Evolutionary conservation across 2,888 invertebrate genomes (phyloP), one percentile per base, ranked within the genome.

Genomic region (Ochropleura plecta): DNA sequence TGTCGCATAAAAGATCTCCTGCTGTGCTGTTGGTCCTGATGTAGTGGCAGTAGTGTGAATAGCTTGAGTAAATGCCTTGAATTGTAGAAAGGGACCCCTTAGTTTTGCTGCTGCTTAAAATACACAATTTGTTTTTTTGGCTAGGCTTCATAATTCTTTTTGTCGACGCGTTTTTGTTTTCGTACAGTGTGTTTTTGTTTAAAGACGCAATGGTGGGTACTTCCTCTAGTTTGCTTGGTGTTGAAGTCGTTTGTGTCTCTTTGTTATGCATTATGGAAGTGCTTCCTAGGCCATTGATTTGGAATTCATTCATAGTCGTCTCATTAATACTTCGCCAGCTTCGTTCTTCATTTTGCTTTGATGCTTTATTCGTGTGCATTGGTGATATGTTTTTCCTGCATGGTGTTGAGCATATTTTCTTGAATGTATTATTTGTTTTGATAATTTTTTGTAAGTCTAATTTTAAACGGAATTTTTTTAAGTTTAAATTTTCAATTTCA

Each of bases 351-450:
- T n/a, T 57, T 55, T 57, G 65, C 1, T 48, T 57, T n/a, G 16
- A 6, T 3, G 66, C 66, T 66, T 72, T 72, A 48, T 44, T 51
- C 5, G 59, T 65, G 4, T 10, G 42, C 9, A 20, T n/a, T 9
- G 66, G 30, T 51, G 60, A 44, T 0, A 60, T 60, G 18, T 18
- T 6, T 51, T 73, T 67, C 9, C 51, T 60, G 5, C 42, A 48
- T 18, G 65, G 57, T 10, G 65, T 72, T 40, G 64, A 57, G 48
- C 71, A 59, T 57, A 72, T 72, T 72, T 55, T 42, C 48, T 71
- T 63, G 30, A 55, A 63, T 14, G 44, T 70, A 12, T 70, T 63
- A 4, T 9, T 55, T 3, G 48, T 57, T 46, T 57, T 57, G 18
- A 57, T 57, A 57, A 30, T 48, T n/a, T 71, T 55, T 55, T 71